These are phyloP conservation scores for Misgurnus anguillicaudatus DNA, from an alignment of 2,113 vertebrate species.

Conservation along the genomic window DNA sequence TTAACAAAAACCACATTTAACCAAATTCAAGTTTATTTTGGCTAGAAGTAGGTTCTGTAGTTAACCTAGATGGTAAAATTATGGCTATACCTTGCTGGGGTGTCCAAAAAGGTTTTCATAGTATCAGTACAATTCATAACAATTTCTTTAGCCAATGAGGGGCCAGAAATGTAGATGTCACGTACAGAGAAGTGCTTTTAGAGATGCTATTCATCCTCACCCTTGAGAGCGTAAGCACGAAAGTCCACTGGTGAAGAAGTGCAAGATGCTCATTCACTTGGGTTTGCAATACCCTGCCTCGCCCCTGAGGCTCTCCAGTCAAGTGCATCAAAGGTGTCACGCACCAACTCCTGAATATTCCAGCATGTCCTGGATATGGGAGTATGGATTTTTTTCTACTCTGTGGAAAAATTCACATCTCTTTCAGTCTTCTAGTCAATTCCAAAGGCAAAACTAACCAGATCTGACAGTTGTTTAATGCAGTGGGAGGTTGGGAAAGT, in stretches of 20 bases:
- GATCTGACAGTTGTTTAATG: slow-evolving; percentile 16
- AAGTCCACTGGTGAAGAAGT: not conserved
- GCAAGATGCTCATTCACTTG: slow-evolving; percentile 44
- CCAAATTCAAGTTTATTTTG: too few relatives aligned
- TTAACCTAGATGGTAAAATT: too few relatives aligned
- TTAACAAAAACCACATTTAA: too few relatives aligned
- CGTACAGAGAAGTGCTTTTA: too few relatives aligned
- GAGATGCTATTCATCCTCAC: not conserved
- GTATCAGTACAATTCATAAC: too few relatives aligned
- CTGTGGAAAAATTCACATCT: slow-evolving; percentile 6
- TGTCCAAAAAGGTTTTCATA: too few relatives aligned
- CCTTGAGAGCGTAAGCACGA: not conserved
- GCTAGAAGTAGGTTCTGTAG: too few relatives aligned
- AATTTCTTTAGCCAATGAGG: not conserved
- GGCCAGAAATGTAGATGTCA: too few relatives aligned
- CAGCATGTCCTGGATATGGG: slow-evolving; percentile 4
- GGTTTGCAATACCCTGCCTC: slow-evolving; percentile 25
- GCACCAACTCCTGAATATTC: slow-evolving; percentile 28
- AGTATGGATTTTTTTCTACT: slow-evolving; percentile 12
- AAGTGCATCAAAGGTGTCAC: slow-evolving; percentile 38
- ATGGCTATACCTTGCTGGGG: too few relatives aligned
- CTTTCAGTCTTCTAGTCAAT: slow-evolving; percentile 31
- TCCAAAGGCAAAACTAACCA: not conserved
- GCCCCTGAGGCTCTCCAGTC: slow-evolving; percentile 42
- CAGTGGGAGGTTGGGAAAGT: slow-evolving; percentile 12